Percentiles rank a stretch among this genome's conserved stretches.
Evolutionary conservation across 1,140 invertebrate genomes (phyloP).

Genomic region (Magallana ariakensis): DNA sequence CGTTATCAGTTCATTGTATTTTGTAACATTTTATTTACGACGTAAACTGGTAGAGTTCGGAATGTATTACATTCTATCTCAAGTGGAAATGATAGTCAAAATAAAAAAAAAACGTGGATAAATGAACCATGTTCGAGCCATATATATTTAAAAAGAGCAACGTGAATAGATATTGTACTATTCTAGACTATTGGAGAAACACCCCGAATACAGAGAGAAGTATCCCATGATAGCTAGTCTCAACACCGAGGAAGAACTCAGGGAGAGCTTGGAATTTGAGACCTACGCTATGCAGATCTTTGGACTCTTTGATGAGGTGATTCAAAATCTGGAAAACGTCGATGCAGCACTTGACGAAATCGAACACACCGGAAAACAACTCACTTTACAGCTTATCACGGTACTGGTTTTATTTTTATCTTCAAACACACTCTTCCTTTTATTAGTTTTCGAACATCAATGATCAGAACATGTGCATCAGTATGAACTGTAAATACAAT

Average conservation of each 20-base stretch:
- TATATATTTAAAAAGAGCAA: no score
- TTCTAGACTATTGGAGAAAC: slow-evolving; percentile 51
- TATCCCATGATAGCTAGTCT: slow-evolving; percentile 42
- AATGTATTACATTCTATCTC: no score
- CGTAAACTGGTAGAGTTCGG: no score
- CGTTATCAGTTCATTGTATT: no score
- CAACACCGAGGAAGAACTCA: slow-evolving; percentile 49
- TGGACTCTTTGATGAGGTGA: slow-evolving; percentile 56
- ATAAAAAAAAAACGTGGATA: no score
- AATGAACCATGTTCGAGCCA: no score
- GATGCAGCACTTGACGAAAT: slow-evolving; percentile 49
- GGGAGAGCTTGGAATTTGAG: slow-evolving; percentile 55
- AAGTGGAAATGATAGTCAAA: no score
- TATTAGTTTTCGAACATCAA: neutral
- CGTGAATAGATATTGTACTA: no score
- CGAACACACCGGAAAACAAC: slow-evolving; percentile 26
- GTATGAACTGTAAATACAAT: no score
- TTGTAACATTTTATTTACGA: no score
- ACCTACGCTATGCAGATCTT: slow-evolving; percentile 49
- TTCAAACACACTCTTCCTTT: neutral
- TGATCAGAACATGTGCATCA: neutral
- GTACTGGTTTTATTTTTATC: slow-evolving; percentile 18
- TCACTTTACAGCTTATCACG: slow-evolving; percentile 38
- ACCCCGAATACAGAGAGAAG: slow-evolving; percentile 43
- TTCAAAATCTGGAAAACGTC: slow-evolving; percentile 49